phyloP scores from a whole-genome alignment of 2,888 invertebrate species.

The Lycaena phlaeas region DNA sequence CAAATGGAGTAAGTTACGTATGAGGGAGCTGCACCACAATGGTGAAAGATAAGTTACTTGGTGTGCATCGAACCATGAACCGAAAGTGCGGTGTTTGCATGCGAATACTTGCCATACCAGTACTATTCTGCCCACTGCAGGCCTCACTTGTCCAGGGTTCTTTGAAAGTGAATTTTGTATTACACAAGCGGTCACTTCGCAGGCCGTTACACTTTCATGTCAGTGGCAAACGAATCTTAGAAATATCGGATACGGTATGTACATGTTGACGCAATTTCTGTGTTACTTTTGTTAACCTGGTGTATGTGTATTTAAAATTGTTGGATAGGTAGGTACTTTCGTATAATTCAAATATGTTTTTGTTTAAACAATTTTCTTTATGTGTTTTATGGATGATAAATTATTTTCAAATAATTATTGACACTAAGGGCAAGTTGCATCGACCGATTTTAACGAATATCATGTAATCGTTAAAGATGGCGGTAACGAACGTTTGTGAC shows the following conservation, averaged over 20 bases:
- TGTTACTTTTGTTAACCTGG: too few relatives aligned
- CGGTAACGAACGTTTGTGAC: too few relatives aligned
- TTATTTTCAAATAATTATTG: too few relatives aligned
- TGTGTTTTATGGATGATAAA: too few relatives aligned
- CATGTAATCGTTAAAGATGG: too few relatives aligned
- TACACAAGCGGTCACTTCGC: conserved; percentile 15
- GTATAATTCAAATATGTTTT: too few relatives aligned
- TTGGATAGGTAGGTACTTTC: too few relatives aligned
- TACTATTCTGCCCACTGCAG: conserved; percentile 49
- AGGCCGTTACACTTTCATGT: conserved; percentile 9
- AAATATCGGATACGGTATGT: background rate
- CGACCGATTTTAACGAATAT: too few relatives aligned
- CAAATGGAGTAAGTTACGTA: conserved; percentile 34
- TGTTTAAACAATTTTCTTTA: too few relatives aligned
- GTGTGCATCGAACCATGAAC: conserved; percentile 71
- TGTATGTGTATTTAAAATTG: too few relatives aligned
- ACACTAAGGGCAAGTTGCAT: too few relatives aligned
- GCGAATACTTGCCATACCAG: conserved; percentile 62
- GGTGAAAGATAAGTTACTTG: conserved; percentile 72
- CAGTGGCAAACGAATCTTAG: background rate
- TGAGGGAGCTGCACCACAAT: conserved; percentile 63
- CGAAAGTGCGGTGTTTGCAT: conserved; percentile 70
- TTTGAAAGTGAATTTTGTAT: conserved; percentile 19
- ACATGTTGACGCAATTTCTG: too few relatives aligned
- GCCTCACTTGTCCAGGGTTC: conserved; percentile 41